phyloP scores from a whole-genome alignment of 2,888 invertebrate genomes.

The Ceramica pisi region DNA sequence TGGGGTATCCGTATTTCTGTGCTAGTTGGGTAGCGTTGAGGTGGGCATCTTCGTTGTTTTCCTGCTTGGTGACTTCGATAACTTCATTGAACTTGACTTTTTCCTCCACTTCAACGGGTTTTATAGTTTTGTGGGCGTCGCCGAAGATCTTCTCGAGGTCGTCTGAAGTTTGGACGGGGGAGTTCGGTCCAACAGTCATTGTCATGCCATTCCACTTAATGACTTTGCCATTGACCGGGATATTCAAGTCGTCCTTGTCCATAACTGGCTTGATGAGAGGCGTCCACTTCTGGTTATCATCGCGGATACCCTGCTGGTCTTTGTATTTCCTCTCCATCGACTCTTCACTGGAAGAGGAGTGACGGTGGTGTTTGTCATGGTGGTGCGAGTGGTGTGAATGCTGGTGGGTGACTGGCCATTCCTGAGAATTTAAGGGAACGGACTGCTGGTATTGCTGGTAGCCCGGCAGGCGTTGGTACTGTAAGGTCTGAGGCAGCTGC shows the following conservation, averaged over 20 bases:
- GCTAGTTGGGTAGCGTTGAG: conserved; percentile 73
- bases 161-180: conserved; percentile 67
- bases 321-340: conserved; percentile 41
- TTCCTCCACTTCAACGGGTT: conserved; percentile 76
- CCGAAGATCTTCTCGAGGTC: conserved; percentile 80
- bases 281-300: conserved; percentile 64
- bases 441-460: conserved; percentile 25
- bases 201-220: conserved; percentile 72
- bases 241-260: conserved; percentile 56
- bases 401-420: conserved; percentile 27
- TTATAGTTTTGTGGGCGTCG: conserved; percentile 80
- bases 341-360: conserved; percentile 60
- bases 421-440: conserved; percentile 29
- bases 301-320: conserved; percentile 11
- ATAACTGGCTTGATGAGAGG: conserved; percentile 61
- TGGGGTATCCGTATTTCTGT: conserved; percentile 79
- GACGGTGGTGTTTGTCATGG: conserved; percentile 37
- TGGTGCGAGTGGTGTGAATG: conserved; percentile 34
- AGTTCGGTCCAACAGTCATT: conserved; percentile 71
- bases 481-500: background rate
- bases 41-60: conserved; percentile 75
- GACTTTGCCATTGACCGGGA: conserved; percentile 64
- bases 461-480: conserved; percentile 12
- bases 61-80: conserved; percentile 67
- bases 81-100: conserved; percentile 77